Evolutionary conservation across 2,888 invertebrate genomes (phyloP).

Genomic region (Heteromyza rotundicornis): DNA sequence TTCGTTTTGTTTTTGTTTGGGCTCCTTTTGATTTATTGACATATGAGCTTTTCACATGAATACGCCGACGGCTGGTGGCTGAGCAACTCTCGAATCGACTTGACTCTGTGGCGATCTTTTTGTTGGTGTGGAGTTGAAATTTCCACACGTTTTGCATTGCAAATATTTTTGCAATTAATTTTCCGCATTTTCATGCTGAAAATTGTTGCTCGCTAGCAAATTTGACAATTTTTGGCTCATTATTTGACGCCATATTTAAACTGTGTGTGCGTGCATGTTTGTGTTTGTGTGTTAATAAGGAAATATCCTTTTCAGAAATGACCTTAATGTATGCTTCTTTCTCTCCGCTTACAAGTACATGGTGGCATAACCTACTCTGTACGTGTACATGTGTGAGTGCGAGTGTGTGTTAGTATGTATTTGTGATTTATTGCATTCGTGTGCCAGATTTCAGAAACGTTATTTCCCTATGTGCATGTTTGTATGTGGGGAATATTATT

Average conservation of each 20-base stretch:
- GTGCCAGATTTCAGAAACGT: slow-evolving; percentile 59
- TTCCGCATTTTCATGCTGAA: slow-evolving; percentile 40
- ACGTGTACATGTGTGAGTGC: slow-evolving; percentile 16
- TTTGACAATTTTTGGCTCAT: slow-evolving; percentile 52
- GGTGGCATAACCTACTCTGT: no score
- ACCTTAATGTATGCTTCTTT: no score
- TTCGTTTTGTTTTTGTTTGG: no score
- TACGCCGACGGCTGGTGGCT: no score
- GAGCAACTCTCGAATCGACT: no score
- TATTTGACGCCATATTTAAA: slow-evolving; percentile 49
- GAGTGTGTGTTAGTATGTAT: slow-evolving; percentile 26
- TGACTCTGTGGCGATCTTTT: no score
- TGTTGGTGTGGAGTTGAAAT: background rate
- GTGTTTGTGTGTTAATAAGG: slow-evolving; percentile 41
- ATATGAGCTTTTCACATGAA: no score
- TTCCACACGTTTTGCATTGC: slow-evolving; percentile 21
- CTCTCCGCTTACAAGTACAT: background rate
- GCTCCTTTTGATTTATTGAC: no score
- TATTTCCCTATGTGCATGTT: no score
- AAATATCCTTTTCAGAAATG: no score
- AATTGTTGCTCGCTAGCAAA: slow-evolving; percentile 44
- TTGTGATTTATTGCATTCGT: slow-evolving; percentile 58
- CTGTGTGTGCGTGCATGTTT: slow-evolving; percentile 15
- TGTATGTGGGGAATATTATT: no score
- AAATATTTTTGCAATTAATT: slow-evolving; percentile 42